Evolutionary conservation across 1,140 invertebrate species (phyloP).

Genomic region (Archegozetes longisetosus): DNA sequence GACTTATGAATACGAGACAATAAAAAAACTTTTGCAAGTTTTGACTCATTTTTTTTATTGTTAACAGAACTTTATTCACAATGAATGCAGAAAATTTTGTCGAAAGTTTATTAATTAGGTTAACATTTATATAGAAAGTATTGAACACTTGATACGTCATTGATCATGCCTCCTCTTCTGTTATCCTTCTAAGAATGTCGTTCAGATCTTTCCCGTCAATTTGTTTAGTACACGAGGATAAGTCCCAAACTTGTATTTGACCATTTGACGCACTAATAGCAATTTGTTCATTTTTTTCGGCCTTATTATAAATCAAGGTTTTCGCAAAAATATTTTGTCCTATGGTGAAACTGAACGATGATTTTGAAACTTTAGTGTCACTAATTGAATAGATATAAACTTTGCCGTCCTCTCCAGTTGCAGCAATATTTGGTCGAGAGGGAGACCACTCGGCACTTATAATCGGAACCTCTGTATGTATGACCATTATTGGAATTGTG

Average conservation of each 20-base stretch:
- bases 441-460: conserved; percentile 16
- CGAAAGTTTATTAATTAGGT: too few relatives aligned
- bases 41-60: too few relatives aligned
- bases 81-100: too few relatives aligned
- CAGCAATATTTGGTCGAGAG: not conserved
- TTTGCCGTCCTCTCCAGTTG: not conserved
- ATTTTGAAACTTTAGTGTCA: not conserved
- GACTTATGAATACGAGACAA: too few relatives aligned
- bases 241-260: not conserved
- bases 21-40: too few relatives aligned
- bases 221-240: not conserved
- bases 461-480: conserved; percentile 11
- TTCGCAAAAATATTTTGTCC: not conserved
- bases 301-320: not conserved
- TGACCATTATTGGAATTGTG: conserved; percentile 12
- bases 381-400: not conserved
- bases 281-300: not conserved
- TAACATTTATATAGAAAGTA: too few relatives aligned
- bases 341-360: not conserved
- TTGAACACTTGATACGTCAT: too few relatives aligned
- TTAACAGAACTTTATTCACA: too few relatives aligned
- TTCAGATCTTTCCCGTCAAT: not conserved
- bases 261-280: not conserved
- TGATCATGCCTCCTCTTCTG: too few relatives aligned
- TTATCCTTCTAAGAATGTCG: not conserved